phyloP scores from a whole-genome alignment of 2,113 vertebrate genomes.

The Sinosuthora webbiana region DNA sequence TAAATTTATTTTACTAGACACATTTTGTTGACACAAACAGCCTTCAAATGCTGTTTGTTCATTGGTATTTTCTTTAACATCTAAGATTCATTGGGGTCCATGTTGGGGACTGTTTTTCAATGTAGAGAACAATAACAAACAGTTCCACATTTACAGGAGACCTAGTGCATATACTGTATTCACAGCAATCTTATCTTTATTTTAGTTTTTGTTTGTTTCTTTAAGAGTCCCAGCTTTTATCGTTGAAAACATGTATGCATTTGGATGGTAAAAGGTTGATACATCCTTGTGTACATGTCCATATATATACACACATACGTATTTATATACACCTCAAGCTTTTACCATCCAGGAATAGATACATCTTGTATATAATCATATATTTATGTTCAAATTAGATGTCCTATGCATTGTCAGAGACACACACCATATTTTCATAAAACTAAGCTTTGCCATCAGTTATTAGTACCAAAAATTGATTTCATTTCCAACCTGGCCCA shows the following conservation, averaged over 20 bases:
- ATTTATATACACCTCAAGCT: slow-evolving; percentile 55
- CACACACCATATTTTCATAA: slow-evolving; percentile 82
- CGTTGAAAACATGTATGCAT: slow-evolving; percentile 49
- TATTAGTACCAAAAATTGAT: slow-evolving; percentile 79
- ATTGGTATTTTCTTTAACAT: slow-evolving; percentile 59
- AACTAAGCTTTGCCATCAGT: slow-evolving; percentile 74
- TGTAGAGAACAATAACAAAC: slow-evolving; percentile 44
- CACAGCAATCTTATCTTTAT: slow-evolving; percentile 55
- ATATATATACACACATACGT: neutral
- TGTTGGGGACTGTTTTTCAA: slow-evolving; percentile 56
- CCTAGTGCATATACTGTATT: slow-evolving; percentile 61
- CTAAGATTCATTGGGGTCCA: slow-evolving; percentile 65
- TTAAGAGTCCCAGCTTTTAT: slow-evolving; percentile 72
- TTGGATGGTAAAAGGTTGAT: slow-evolving; percentile 68
- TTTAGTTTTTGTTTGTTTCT: neutral
- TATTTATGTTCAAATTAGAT: slow-evolving; percentile 73
- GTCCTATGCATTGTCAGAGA: slow-evolving; percentile 83
- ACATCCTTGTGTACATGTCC: neutral
- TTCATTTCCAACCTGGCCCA: slow-evolving; percentile 86
- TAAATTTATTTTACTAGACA: slow-evolving; percentile 43
- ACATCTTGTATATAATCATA: slow-evolving; percentile 40
- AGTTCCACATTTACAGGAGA: slow-evolving; percentile 66
- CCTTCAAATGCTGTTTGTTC: slow-evolving; percentile 54
- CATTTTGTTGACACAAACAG: slow-evolving; percentile 50
- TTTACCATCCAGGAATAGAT: slow-evolving; percentile 65